Evolutionary conservation across 2,888 invertebrate genomes (phyloP).

Genomic region (Tolmerus cingulatus): DNA sequence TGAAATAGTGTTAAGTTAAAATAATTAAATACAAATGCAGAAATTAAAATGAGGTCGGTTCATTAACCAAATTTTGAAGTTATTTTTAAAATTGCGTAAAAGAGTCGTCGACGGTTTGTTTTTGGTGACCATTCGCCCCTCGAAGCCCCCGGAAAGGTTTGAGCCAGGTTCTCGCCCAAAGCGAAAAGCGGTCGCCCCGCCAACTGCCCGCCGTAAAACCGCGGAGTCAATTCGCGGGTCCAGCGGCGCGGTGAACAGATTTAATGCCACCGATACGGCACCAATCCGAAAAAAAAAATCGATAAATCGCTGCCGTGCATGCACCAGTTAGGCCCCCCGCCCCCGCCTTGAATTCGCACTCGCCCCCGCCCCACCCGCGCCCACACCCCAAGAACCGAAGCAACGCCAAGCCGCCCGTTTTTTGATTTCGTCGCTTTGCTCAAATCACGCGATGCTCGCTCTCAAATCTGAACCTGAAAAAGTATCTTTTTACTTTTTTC

Average conservation of each 20-base stretch:
- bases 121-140: no score
- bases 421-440: neutral
- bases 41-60: no score
- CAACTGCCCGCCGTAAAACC: neutral
- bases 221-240: neutral
- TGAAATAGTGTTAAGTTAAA: no score
- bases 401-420: neutral
- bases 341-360: neutral
- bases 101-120: no score
- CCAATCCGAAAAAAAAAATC: neutral
- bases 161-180: neutral
- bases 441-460: slow-evolving; percentile 36
- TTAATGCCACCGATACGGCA: neutral
- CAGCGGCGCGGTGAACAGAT: neutral
- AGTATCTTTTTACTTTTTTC: neutral
- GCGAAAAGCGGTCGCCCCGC: neutral
- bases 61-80: no score
- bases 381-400: neutral
- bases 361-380: neutral
- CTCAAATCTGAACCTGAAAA: slow-evolving; percentile 6
- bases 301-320: neutral
- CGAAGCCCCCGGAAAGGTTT: neutral
- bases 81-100: no score
- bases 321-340: slow-evolving; percentile 2
- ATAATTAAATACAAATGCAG: no score